These are phyloP conservation scores for Spongilla lacustris DNA, from an alignment of 37 sponge, comb jelly and placozoan species.

Conservation along the genomic window DNA sequence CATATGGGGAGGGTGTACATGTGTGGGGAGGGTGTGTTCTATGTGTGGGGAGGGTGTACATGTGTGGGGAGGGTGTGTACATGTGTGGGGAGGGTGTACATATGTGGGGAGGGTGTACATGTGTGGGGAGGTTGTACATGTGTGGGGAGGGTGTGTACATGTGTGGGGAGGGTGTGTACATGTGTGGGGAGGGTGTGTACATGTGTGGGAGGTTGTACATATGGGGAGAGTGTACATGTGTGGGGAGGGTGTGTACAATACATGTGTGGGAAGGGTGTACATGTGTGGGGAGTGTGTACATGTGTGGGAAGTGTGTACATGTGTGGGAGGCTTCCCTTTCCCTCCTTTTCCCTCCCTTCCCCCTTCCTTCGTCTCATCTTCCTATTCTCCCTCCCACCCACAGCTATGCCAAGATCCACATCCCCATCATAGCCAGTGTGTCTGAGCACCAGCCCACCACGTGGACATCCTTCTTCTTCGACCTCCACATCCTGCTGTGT, in stretches of 20 bases:
- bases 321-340: not conserved
- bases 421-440: slow-evolving; percentile 99
- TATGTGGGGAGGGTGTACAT: not conserved
- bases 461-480: slow-evolving; percentile 99
- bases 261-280: not conserved
- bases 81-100: not conserved
- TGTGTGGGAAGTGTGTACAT: not conserved
- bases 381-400: not conserved
- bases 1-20: no score
- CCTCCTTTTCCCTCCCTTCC: not conserved
- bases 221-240: not conserved
- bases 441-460: slow-evolving; percentile 99
- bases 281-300: not conserved
- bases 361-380: not conserved
- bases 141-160: not conserved
- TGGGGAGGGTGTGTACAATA: not conserved
- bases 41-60: no score
- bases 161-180: no score
- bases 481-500: slow-evolving; percentile 96
- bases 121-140: not conserved
- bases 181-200: slow-evolving; percentile 11
- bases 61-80: slow-evolving; percentile 88
- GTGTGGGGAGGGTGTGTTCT: no score
- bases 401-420: slow-evolving; percentile 99
- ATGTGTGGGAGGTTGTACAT: slow-evolving; percentile 7